Evolutionary conservation across 2,113 vertebrate genomes (phyloP).

Genomic region (Phocoena sinus): DNA sequence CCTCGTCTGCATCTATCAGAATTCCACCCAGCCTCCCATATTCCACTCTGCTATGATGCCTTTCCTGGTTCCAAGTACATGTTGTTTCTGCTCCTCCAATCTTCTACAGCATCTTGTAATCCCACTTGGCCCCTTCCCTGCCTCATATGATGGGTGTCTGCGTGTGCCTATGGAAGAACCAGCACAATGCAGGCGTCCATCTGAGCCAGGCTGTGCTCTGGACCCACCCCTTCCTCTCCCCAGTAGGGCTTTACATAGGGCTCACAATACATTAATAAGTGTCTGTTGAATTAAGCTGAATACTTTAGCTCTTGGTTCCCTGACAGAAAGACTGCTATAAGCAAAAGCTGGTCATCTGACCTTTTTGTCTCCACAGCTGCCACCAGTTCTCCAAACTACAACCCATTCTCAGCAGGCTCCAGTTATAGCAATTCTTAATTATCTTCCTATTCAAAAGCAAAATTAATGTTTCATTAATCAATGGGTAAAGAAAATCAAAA

Average conservation of each 20-base stretch:
- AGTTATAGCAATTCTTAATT: slow-evolving; percentile 54
- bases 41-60: not conserved
- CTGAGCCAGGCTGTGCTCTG: not conserved
- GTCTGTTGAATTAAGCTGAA: not conserved
- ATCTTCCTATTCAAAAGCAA: slow-evolving; percentile 52
- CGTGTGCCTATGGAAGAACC: not conserved
- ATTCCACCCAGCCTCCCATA: not conserved
- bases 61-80: not conserved
- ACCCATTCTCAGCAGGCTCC: not conserved
- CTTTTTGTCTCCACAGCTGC: slow-evolving; percentile 14
- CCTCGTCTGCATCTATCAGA: not conserved
- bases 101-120: not conserved
- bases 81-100: not conserved
- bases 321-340: not conserved
- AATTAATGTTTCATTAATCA: slow-evolving; percentile 59
- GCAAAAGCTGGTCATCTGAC: not conserved
- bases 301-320: not conserved
- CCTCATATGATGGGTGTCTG: not conserved
- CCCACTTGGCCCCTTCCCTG: not conserved
- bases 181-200: not conserved
- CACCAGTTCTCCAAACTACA: not conserved
- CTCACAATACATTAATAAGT: not conserved
- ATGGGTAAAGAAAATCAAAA: slow-evolving; percentile 54
- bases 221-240: not conserved
- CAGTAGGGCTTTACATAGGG: not conserved